phyloP scores from a whole-genome alignment of 2,113 vertebrate species.

The Ascaphus truei region DNA sequence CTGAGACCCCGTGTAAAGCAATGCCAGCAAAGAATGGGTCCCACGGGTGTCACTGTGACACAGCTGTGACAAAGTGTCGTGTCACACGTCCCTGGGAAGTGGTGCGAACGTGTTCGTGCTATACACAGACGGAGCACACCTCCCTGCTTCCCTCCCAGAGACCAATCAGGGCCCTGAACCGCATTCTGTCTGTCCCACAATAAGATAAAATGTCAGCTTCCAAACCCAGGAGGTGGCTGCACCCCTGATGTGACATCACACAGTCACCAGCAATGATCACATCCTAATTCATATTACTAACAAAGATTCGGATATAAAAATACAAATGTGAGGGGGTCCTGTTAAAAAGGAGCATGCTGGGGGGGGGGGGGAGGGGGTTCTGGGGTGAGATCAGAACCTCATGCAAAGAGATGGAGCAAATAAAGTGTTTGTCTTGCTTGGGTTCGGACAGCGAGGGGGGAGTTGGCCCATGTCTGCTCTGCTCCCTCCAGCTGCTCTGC shows the following conservation, averaged over 20 bases:
- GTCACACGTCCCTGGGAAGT: slow-evolving; percentile 10
- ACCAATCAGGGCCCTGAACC: background rate
- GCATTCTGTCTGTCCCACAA: background rate
- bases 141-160: too few species aligned
- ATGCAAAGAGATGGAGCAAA: slow-evolving; percentile 85
- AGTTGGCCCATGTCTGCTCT: slow-evolving; percentile 40
- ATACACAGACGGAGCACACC: slow-evolving; percentile 3
- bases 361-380: slow-evolving; percentile 69
- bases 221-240: slow-evolving; percentile 28
- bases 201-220: slow-evolving; percentile 11
- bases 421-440: slow-evolving; percentile 45
- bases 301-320: slow-evolving; percentile 97
- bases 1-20: background rate
- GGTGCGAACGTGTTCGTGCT: slow-evolving; percentile 10
- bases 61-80: background rate
- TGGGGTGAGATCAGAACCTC: slow-evolving; percentile 69
- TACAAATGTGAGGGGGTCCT: slow-evolving; percentile 88
- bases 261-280: slow-evolving; percentile 77
- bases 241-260: slow-evolving; percentile 68
- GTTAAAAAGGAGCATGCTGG: slow-evolving; percentile 90
- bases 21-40: background rate
- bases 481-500: slow-evolving; percentile 43
- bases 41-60: background rate
- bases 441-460: slow-evolving; percentile 39
- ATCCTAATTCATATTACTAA: slow-evolving; percentile 68